A percentile compares a stretch with the other conserved stretches of the same genome.
These are phyloP conservation scores for Augochlora pura DNA, from an alignment of 1,140 invertebrate genomes.

Conservation along the genomic window DNA sequence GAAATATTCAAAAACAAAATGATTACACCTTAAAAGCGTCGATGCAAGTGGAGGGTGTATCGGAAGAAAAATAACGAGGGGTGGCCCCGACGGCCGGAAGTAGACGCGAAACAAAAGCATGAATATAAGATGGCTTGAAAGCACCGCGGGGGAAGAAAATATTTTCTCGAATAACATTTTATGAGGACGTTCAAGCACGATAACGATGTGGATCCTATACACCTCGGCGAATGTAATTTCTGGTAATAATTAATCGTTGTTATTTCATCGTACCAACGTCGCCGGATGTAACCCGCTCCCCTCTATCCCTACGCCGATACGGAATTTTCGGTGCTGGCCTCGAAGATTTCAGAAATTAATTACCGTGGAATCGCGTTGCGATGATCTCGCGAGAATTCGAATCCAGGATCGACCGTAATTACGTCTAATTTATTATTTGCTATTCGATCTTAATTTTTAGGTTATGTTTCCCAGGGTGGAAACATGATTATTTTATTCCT, in stretches of 20 bases:
- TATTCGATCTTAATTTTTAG: no score
- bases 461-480: no score
- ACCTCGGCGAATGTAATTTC: not conserved
- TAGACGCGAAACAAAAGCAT: constrained; percentile 32
- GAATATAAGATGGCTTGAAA: constrained; percentile 43
- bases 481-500: no score
- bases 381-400: no score
- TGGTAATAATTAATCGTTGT: not conserved
- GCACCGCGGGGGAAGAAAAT: constrained; percentile 4
- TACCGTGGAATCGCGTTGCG: not conserved
- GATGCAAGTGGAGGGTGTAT: constrained; percentile 14
- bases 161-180: constrained; percentile 27
- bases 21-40: constrained; percentile 42
- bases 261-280: not conserved
- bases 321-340: not conserved
- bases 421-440: no score
- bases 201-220: not conserved
- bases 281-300: not conserved
- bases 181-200: not conserved
- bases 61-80: constrained; percentile 35
- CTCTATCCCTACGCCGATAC: no score
- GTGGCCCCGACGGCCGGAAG: not conserved
- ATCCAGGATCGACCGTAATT: no score
- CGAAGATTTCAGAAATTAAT: not conserved
- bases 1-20: constrained; percentile 50